Conservation (phyloP, 2,113 vertebrate species). For the Aegithalos caudatus region DNA sequence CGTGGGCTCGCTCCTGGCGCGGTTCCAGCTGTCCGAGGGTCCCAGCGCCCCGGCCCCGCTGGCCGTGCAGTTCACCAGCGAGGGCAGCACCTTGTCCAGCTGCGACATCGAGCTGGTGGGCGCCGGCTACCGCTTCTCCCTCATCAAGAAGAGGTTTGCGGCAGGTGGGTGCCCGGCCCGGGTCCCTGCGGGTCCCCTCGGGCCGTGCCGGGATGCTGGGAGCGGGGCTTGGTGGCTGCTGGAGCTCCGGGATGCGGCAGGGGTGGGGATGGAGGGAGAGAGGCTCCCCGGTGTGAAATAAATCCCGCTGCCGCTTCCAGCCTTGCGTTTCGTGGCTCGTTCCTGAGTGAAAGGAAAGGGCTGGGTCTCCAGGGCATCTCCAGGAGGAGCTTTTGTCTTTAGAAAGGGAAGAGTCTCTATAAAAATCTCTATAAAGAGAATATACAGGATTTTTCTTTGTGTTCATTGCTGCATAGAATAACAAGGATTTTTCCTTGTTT, state of each 20-base stretch:
- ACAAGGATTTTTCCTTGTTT: not conserved
- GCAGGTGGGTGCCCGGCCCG: slow-evolving; percentile 78
- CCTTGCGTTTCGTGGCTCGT: not conserved
- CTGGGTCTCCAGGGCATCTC: not conserved
- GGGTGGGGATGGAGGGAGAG: not conserved
- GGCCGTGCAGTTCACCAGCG: slow-evolving; percentile 96
- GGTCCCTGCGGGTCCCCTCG: fast-evolving
- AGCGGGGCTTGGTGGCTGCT: too few relatives aligned
- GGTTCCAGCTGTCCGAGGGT: slow-evolving; percentile 90
- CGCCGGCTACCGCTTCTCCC: slow-evolving; percentile 94
- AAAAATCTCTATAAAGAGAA: too few relatives aligned
- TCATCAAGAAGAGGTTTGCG: slow-evolving; percentile 97
- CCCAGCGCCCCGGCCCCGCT: slow-evolving; percentile 90
- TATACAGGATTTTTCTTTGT: too few relatives aligned
- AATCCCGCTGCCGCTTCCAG: not conserved
- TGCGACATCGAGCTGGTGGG: slow-evolving; percentile 95
- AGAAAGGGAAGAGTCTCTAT: too few relatives aligned
- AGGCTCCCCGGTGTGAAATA: not conserved
- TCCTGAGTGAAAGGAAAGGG: not conserved
- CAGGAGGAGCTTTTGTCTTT: not conserved
- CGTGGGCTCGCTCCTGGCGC: slow-evolving; percentile 91
- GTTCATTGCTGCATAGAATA: not conserved
- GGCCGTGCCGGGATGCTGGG: fast-evolving
- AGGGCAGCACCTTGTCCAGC: slow-evolving; percentile 93
- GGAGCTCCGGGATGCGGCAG: too few relatives aligned